Base-by-base conservation (phyloP, 2,888 invertebrate genomes). In the Bugula neritina region DNA sequence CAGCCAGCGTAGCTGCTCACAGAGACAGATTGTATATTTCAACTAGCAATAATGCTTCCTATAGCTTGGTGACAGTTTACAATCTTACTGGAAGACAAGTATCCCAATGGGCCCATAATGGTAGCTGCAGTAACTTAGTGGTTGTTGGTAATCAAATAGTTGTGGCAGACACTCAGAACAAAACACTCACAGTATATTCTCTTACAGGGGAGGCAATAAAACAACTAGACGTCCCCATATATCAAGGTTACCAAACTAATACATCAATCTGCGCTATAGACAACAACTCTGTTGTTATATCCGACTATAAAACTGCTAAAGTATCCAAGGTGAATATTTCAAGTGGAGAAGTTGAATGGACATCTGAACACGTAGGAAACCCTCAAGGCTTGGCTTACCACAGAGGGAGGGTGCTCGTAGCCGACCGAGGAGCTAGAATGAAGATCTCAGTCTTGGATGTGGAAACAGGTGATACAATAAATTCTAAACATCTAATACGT, bases 121-220 rank as follows among this genome's bases (percentile, higher is more conserved):
- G 57, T 57, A 5, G 5, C 23, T 21, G 57, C 57, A 57, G 57
- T 25, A 57, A 57, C 5, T 25, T 57, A n/a, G 25, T 25, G 5
- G 25, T 57, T 5, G 25, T 57, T 57, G 13, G 23, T n/a, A 25
- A 57, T 57, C n/a, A n/a, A n/a, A n/a, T 57, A 17, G 25, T 57
- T 57, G 57, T 57, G 5, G 5, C 57, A 23, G 57, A 57, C 25
- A 13, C 23, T 23, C 3, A 23, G 57, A 57, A 57, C 23, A 13
- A 57, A 57, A 57, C 23, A 25, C 57, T 57, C 5, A 57, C 57
- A n/a, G 57, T 57, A n/a, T 57, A n/a, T n/a, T n/a, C n/a, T n/a
- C n/a, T n/a, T n/a, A n/a, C n/a, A n/a, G n/a, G n/a, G n/a, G n/a
- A n/a, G 3, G 5, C 23, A 25, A 5, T 21, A 57, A 5, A 57